These are phyloP conservation scores for Heliconius congener DNA, from an alignment of 1,140 invertebrate genomes.

Conservation along the genomic window DNA sequence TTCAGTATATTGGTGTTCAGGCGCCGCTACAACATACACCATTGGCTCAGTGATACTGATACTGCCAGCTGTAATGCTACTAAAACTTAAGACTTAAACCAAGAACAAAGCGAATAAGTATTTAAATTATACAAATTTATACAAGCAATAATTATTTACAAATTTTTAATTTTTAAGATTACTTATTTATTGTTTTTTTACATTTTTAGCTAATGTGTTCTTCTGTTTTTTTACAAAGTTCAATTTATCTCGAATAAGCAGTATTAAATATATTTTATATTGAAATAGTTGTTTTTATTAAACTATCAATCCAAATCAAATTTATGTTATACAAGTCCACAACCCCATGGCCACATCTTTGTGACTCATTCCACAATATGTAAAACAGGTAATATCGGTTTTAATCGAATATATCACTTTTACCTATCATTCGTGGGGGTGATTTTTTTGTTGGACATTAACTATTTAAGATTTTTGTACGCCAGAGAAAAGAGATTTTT, in stretches of 20 bases:
- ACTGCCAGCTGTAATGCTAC: conserved; percentile 85
- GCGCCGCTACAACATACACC: conserved; percentile 88
- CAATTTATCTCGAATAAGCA: conserved; percentile 36
- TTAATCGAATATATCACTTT: no score
- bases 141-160: conserved; percentile 31
- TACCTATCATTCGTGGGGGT: no score
- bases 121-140: conserved; percentile 19
- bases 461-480: no score
- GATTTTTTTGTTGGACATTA: no score
- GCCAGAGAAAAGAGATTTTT: no score
- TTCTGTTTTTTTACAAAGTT: conserved; percentile 30
- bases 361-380: no score
- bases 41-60: conserved; percentile 86
- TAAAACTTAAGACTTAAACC: conserved; percentile 62
- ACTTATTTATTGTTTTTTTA: conserved; percentile 25
- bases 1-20: conserved; percentile 91
- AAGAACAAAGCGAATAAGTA: conserved; percentile 30
- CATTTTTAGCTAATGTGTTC: conserved; percentile 27
- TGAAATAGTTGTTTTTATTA: conserved; percentile 4
- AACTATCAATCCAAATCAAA: no score
- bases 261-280: conserved; percentile 35
- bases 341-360: no score
- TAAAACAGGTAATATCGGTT: no score
- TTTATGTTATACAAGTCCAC: no score
- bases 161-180: conserved; percentile 27